Conservation (phyloP, 2,113 vertebrate species). For the Dicaeum eximium region DNA sequence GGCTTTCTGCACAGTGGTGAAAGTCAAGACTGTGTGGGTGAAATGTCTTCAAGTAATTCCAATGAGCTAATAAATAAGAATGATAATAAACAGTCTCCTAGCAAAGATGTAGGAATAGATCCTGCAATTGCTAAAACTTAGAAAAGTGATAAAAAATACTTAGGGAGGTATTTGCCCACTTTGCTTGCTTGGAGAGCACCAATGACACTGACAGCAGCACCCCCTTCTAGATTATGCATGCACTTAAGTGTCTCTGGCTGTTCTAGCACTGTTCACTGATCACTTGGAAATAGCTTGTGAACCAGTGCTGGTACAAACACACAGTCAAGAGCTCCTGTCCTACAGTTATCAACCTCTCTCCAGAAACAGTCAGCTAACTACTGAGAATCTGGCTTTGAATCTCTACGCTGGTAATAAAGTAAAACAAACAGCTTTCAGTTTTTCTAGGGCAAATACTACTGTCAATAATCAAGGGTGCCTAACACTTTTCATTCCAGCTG, state of each 20-base stretch:
- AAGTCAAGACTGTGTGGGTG: not conserved
- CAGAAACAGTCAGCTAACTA: not conserved
- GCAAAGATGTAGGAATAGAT: not conserved
- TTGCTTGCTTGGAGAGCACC: not conserved
- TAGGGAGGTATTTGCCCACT: not conserved
- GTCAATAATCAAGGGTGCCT: not conserved
- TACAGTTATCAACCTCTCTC: not conserved
- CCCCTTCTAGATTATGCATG: not conserved
- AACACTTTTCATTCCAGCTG: not conserved
- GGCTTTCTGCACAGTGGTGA: not conserved
- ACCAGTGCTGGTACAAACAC: not conserved
- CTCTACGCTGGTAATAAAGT: not conserved
- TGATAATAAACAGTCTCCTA: not conserved
- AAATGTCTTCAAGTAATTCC: not conserved
- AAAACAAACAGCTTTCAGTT: not conserved
- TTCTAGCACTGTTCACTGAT: not conserved
- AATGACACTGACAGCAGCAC: not conserved
- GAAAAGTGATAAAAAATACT: not conserved
- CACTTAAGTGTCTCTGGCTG: not conserved
- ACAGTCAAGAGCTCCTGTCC: not conserved
- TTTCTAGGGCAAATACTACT: not conserved
- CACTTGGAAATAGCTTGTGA: not conserved
- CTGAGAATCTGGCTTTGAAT: not conserved
- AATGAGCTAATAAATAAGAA: not conserved
- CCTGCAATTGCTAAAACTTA: not conserved